phyloP scores from a whole-genome alignment of 2,113 vertebrate genomes.

The Gymnarchus niloticus region DNA sequence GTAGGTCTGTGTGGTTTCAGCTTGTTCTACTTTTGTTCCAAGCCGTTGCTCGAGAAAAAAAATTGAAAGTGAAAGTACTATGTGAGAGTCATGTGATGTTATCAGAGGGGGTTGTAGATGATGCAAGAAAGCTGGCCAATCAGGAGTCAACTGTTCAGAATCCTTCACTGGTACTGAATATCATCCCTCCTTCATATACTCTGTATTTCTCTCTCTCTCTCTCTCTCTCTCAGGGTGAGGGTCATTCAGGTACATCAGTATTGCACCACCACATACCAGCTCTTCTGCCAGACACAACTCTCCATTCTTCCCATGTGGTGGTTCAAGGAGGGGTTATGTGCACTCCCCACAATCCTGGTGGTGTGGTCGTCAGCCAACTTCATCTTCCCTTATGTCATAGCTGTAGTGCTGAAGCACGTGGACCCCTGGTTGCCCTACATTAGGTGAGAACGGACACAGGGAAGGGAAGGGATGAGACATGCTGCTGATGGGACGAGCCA shows the following conservation, averaged over 20 bases:
- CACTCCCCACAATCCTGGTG: conserved; percentile 71
- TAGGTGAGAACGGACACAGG: conserved; percentile 65
- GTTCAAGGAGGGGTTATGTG: conserved; percentile 86
- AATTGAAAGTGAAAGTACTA: neutral
- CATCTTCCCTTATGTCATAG: conserved; percentile 80
- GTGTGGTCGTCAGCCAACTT: conserved; percentile 78
- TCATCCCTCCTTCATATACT: neutral
- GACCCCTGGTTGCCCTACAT: conserved; percentile 88
- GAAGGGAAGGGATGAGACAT: neutral
- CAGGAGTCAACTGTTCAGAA: neutral
- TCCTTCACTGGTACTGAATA: neutral
- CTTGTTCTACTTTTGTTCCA: neutral
- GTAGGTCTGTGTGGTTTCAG: neutral
- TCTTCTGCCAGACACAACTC: neutral
- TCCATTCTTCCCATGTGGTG: conserved; percentile 75
- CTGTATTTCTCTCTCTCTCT: neutral
- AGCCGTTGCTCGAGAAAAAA: neutral
- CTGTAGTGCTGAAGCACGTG: conserved; percentile 73
- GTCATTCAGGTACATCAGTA: neutral
- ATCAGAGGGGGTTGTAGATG: neutral
- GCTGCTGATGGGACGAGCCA: neutral
- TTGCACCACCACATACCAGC: neutral
- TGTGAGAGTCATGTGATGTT: neutral
- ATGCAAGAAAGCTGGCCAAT: neutral
- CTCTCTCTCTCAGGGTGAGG: neutral